A percentile compares a stretch with the other conserved stretches of the same genome.
These are phyloP conservation scores for Pocillopora meandrina DNA, from an alignment of 92 coral and sea anemone genomes.

Conservation along the genomic window DNA sequence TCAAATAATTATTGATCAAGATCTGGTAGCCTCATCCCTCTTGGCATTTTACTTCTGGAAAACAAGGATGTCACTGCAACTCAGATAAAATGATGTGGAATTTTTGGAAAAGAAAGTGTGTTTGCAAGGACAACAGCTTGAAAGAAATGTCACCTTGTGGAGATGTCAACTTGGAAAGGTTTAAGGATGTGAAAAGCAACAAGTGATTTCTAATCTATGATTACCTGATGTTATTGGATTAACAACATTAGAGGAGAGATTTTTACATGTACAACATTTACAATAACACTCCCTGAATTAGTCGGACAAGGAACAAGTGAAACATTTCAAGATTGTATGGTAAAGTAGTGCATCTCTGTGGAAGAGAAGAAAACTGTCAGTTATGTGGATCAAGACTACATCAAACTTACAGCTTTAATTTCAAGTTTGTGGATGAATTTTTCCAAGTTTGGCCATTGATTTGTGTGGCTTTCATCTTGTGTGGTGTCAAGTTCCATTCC, in stretches of 20 bases:
- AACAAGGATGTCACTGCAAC: not conserved
- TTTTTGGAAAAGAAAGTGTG: not conserved
- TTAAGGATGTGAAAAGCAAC: too few relatives aligned
- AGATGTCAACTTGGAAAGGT: not conserved
- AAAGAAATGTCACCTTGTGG: not conserved
- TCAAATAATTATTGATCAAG: not conserved
- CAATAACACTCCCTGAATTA: not conserved
- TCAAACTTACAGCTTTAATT: not conserved
- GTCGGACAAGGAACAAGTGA: not conserved
- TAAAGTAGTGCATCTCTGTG: not conserved
- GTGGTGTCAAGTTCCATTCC: not conserved
- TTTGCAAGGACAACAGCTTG: not conserved
- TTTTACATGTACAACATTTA: not conserved
- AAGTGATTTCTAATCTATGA: not conserved
- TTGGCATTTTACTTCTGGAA: not conserved
- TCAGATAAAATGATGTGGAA: not conserved
- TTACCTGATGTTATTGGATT: not conserved
- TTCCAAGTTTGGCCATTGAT: not conserved
- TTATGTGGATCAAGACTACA: not conserved
- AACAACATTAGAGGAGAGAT: not conserved
- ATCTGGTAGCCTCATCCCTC: not conserved
- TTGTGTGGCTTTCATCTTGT: not conserved
- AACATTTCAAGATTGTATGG: conserved; percentile 13
- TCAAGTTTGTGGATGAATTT: conserved; percentile 4
- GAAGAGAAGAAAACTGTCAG: not conserved